Conservation (phyloP, 1,140 invertebrate species). For the Oncopodura yosiiana region DNA sequence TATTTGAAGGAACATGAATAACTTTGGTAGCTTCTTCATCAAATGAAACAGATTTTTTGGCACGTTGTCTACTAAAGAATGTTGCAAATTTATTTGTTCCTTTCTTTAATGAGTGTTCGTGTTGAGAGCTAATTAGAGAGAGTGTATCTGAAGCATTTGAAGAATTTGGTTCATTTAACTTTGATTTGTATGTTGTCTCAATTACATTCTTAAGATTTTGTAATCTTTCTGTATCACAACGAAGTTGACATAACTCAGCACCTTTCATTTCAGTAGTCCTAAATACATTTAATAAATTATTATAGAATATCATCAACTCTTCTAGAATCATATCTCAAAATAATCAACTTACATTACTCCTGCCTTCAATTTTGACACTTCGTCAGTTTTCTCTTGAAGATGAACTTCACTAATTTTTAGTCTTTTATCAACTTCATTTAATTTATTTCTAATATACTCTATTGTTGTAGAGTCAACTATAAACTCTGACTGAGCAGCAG, state of each 20-base stretch:
- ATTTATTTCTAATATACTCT: constrained; percentile 66
- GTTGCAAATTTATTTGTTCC: constrained; percentile 24
- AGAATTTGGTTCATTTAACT: constrained; percentile 2
- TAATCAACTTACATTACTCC: constrained; percentile 2
- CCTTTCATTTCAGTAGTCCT: constrained; percentile 21
- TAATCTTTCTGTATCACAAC: constrained; percentile 27
- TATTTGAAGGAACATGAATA: background rate
- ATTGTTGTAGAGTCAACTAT: constrained; percentile 85
- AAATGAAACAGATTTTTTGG: constrained; percentile 32
- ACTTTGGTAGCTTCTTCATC: constrained; percentile 20
- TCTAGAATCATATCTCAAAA: background rate
- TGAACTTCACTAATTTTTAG: constrained; percentile 49
- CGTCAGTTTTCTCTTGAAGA: constrained; percentile 37
- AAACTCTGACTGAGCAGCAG: constrained; percentile 63
- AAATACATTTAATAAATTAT: background rate
- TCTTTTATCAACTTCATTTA: constrained; percentile 61
- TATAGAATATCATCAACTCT: background rate
- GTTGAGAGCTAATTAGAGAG: constrained; percentile 28
- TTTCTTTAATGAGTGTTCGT: constrained; percentile 21
- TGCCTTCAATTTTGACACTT: constrained; percentile 37
- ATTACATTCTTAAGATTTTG: constrained; percentile 18
- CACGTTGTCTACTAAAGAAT: constrained; percentile 20
- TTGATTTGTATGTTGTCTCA: constrained; percentile 25
- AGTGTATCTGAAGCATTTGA: constrained; percentile 20
- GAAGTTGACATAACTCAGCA: constrained; percentile 17